Evolutionary conservation across 2,888 invertebrate species (phyloP).

Genomic region (Palloptera scutellata): DNA sequence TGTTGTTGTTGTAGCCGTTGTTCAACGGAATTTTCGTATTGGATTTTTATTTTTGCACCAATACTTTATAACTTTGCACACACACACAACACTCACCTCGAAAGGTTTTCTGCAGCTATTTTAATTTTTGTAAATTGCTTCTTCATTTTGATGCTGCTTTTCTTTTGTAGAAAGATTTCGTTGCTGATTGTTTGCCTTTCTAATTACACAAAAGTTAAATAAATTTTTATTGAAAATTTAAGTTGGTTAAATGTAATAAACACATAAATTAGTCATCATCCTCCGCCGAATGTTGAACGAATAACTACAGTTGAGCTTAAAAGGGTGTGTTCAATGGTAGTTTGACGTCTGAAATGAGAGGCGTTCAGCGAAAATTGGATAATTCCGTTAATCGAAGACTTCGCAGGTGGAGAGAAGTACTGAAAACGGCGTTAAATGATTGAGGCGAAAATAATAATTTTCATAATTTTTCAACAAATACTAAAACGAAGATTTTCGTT

Average conservation of each 20-base stretch:
- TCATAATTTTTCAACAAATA: too few relatives aligned
- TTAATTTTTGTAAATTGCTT: conserved; percentile 64
- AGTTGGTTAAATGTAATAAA: conserved; percentile 32
- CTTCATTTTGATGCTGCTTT: conserved; percentile 55
- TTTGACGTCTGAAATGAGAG: conserved; percentile 19
- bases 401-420: not conserved
- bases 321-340: conserved; percentile 29
- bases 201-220: conserved; percentile 24
- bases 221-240: conserved; percentile 28
- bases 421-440: not conserved
- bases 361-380: not conserved
- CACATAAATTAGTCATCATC: conserved; percentile 47
- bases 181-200: too few relatives aligned
- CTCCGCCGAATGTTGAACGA: conserved; percentile 41
- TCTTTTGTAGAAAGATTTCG: too few relatives aligned
- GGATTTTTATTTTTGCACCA: too few relatives aligned
- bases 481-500: too few relatives aligned
- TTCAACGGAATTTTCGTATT: conserved; percentile 1
- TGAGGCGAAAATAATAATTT: not conserved
- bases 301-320: conserved; percentile 28
- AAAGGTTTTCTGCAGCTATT: conserved; percentile 64
- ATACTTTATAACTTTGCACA: conserved; percentile 6
- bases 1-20: conserved; percentile 38
- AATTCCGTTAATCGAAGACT: not conserved
- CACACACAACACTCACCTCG: conserved; percentile 49